phyloP scores from a whole-genome alignment of 2,797 vertebrate species.

The Oceanodroma leucorhoa region DNA sequence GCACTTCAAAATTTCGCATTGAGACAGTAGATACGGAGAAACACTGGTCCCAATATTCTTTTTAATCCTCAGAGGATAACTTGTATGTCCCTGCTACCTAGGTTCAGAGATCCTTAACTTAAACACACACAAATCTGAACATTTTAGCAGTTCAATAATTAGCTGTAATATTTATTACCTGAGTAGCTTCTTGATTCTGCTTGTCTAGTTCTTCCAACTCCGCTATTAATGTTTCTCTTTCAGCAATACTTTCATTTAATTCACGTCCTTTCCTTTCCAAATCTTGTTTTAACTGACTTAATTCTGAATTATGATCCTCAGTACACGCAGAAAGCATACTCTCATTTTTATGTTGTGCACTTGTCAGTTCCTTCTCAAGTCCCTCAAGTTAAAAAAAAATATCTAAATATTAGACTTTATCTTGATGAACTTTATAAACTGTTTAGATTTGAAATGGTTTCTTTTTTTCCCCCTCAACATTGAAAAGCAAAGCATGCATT shows the following conservation, averaged over 20 bases:
- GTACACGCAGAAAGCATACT: not conserved
- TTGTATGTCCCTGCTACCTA: not conserved
- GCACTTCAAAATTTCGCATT: not conserved
- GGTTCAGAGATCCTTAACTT: not conserved
- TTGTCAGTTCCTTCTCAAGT: slow-evolving; percentile 70
- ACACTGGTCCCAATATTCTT: not conserved
- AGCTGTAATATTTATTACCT: slow-evolving; percentile 75
- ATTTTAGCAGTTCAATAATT: not conserved
- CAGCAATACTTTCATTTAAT: slow-evolving; percentile 79
- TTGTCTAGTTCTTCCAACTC: slow-evolving; percentile 93
- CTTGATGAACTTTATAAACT: not conserved
- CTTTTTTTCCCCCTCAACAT: not conserved
- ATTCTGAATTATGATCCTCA: slow-evolving; percentile 54
- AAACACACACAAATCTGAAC: not conserved
- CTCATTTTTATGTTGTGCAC: slow-evolving; percentile 55
- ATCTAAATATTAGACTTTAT: not conserved
- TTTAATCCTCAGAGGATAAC: not conserved
- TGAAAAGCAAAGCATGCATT: not conserved
- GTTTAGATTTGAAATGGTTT: not conserved
- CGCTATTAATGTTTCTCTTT: slow-evolving; percentile 82
- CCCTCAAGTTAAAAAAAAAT: slow-evolving; percentile 62
- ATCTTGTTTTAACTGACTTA: slow-evolving; percentile 78
- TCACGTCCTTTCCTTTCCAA: slow-evolving; percentile 80
- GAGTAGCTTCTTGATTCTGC: slow-evolving; percentile 94
- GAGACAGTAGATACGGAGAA: fast-evolving